Percentiles rank a stretch among this genome's conserved stretches.
Conservation (phyloP, 2,797 vertebrate genomes). For the Enteromius viviparus region DNA sequence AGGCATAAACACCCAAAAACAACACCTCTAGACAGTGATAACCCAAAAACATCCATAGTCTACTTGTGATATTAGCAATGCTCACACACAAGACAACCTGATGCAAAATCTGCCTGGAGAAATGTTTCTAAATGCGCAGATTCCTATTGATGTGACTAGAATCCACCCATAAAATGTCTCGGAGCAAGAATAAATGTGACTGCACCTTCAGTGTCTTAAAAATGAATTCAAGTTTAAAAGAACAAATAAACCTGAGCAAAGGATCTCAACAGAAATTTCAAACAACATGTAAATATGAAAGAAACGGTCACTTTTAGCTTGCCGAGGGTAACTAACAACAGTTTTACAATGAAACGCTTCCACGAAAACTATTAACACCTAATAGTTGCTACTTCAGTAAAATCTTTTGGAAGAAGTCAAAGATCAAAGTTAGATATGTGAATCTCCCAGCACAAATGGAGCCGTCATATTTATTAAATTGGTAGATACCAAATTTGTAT, state of each 20-base stretch:
- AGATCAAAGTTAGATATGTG: constrained; percentile 26
- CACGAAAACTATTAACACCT: constrained; percentile 15
- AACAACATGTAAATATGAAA: constrained; percentile 31
- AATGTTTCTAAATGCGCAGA: background rate
- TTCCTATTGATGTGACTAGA: background rate
- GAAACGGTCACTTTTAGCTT: constrained; percentile 12
- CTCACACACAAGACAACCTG: background rate
- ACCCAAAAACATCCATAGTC: background rate
- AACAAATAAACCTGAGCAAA: constrained; percentile 41
- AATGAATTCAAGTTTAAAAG: constrained; percentile 31
- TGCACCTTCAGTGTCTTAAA: background rate
- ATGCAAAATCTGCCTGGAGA: background rate
- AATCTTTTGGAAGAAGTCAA: constrained; percentile 47
- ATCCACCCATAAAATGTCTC: background rate
- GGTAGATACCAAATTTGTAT: constrained; percentile 45
- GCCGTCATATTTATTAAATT: constrained; percentile 41
- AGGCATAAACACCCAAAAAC: background rate
- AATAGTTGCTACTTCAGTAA: constrained; percentile 54
- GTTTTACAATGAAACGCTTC: constrained; percentile 28
- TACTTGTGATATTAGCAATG: background rate
- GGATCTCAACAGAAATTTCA: constrained; percentile 13
- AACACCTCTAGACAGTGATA: background rate
- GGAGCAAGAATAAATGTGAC: constrained; percentile 9
- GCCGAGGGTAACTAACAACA: constrained; percentile 7
- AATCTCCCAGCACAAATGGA: constrained; percentile 24